Evolutionary conservation across 2,113 vertebrate species (phyloP).

Genomic region (Silurus glanis): DNA sequence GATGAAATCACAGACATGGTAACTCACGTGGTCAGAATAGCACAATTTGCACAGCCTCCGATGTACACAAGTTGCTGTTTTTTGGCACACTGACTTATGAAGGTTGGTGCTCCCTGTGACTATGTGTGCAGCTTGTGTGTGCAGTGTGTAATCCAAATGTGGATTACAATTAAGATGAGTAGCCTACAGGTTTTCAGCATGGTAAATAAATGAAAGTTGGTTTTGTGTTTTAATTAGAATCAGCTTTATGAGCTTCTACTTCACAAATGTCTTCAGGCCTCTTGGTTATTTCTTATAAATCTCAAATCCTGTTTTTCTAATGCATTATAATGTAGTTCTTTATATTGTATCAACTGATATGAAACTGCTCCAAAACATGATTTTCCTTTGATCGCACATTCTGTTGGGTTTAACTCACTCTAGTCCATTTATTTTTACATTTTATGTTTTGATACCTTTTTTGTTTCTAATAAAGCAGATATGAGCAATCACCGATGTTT

Average conservation of each 20-base stretch:
- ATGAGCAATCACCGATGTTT: neutral
- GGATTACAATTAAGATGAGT: neutral
- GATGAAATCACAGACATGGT: too few species aligned
- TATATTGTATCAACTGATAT: neutral
- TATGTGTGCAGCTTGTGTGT: too few species aligned
- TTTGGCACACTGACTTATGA: too few species aligned
- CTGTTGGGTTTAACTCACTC: neutral
- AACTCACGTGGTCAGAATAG: too few species aligned
- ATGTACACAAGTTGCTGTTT: too few species aligned
- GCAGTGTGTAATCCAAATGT: neutral
- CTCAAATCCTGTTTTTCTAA: neutral
- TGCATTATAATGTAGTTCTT: neutral
- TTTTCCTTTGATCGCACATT: neutral
- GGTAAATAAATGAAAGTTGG: neutral
- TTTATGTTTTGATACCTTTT: neutral
- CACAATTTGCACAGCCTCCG: too few species aligned
- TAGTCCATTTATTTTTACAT: neutral
- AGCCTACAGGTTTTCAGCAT: neutral
- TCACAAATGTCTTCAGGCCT: neutral
- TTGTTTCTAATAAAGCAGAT: neutral
- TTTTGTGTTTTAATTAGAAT: neutral
- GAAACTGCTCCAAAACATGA: neutral
- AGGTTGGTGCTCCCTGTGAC: too few species aligned
- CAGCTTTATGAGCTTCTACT: neutral
- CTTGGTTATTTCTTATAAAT: neutral